These are phyloP conservation scores for Pseudorhiza aurosa DNA, from an alignment of 30 jellyfish, hydroid and myxozoan genomes.

Conservation along the genomic window DNA sequence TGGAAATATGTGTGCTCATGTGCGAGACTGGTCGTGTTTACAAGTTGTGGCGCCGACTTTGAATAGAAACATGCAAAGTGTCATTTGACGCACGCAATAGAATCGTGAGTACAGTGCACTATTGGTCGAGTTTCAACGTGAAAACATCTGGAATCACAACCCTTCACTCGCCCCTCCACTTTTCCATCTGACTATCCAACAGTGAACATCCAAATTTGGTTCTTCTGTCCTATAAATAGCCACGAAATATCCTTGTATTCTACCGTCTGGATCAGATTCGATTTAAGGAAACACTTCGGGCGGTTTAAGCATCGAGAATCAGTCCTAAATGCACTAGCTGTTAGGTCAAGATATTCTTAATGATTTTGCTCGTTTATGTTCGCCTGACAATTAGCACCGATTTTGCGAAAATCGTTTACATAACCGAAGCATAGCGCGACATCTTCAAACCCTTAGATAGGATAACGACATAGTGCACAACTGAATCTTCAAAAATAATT, in stretches of 20 bases:
- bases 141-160: constrained; percentile 41
- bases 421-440: too few relatives aligned
- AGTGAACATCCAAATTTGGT: background rate
- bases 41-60: constrained; percentile 69
- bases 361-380: too few relatives aligned
- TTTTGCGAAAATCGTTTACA: too few relatives aligned
- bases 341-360: too few relatives aligned
- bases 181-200: background rate
- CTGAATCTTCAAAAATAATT: too few relatives aligned
- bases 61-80: constrained; percentile 70
- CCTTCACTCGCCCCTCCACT: constrained; percentile 8
- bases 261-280: constrained; percentile 6
- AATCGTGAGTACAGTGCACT: constrained; percentile 31
- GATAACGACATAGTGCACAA: too few relatives aligned
- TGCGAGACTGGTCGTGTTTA: constrained; percentile 72
- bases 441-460: too few relatives aligned
- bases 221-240: background rate
- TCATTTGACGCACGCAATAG: constrained; percentile 72
- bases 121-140: constrained; percentile 54
- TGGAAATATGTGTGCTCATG: constrained; percentile 52
- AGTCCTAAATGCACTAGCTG: too few relatives aligned
- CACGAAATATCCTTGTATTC: background rate
- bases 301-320: too few relatives aligned
- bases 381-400: too few relatives aligned
- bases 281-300: too few relatives aligned